A percentile compares a stretch with the other conserved stretches of the same genome.
Evolutionary conservation across 2,888 invertebrate genomes (phyloP).

Genomic region (Synergus japonicus): DNA sequence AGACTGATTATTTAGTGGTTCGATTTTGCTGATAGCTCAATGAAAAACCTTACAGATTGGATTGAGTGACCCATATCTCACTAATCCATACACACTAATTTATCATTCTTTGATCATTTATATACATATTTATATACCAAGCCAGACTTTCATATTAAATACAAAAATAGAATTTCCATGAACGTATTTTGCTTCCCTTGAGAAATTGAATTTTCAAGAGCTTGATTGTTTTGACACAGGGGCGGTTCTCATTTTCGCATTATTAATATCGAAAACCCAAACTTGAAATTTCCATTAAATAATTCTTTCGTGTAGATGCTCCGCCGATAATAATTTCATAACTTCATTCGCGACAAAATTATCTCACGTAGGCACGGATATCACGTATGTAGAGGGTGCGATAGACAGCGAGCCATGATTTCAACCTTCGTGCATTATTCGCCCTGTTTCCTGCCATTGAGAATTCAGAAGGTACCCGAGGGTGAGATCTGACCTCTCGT

Average conservation of each 20-base stretch:
- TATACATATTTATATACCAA: background rate
- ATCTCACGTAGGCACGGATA: background rate
- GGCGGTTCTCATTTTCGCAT: background rate
- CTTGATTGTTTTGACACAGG: too few relatives aligned
- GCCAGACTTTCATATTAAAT: too few relatives aligned
- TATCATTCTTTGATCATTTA: too few relatives aligned
- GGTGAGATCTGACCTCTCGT: conserved; percentile 8
- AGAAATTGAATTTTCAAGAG: too few relatives aligned
- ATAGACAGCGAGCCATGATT: background rate
- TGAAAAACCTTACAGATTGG: too few relatives aligned
- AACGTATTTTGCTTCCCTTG: too few relatives aligned
- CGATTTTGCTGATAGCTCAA: too few relatives aligned
- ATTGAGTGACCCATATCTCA: too few relatives aligned
- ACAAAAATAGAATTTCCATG: too few relatives aligned
- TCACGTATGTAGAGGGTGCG: background rate
- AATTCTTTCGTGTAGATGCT: background rate
- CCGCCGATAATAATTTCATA: background rate
- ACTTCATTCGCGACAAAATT: background rate
- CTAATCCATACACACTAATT: too few relatives aligned
- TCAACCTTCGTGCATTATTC: conserved; percentile 16
- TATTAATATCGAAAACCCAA: background rate
- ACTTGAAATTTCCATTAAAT: background rate
- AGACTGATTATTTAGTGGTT: too few relatives aligned
- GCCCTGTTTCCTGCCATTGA: background rate
- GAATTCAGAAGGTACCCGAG: conserved; percentile 6